These are phyloP conservation scores for Orgyia antiqua DNA, from an alignment of 2,888 invertebrate genomes.

Conservation along the genomic window DNA sequence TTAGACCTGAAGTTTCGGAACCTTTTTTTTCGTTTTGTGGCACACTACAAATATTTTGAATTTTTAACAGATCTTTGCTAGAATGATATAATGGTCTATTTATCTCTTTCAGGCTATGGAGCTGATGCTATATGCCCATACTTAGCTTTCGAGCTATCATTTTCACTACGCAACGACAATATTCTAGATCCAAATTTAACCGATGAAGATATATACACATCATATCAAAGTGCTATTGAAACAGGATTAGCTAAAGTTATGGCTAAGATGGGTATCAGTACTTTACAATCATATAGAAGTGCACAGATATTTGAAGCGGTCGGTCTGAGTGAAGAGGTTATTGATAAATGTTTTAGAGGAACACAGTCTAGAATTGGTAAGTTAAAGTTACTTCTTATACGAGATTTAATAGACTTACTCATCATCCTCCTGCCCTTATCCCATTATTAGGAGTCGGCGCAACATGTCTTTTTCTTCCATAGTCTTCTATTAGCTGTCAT, in stretches of 20 bases:
- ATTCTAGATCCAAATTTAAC: slow-evolving; percentile 86
- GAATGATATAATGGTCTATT: too few species aligned
- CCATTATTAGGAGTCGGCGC: too few species aligned
- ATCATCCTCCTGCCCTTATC: too few species aligned
- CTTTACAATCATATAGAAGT: slow-evolving; percentile 98
- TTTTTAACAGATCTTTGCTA: too few species aligned
- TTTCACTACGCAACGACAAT: slow-evolving; percentile 90
- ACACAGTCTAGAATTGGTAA: slow-evolving; percentile 82
- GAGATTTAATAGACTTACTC: too few species aligned
- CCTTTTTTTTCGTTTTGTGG: too few species aligned
- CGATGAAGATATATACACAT: slow-evolving; percentile 89
- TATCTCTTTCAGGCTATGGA: slow-evolving; percentile 82
- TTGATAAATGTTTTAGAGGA: slow-evolving; percentile 94
- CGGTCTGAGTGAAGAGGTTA: slow-evolving; percentile 93
- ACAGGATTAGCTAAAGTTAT: slow-evolving; percentile 86
- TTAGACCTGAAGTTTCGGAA: too few species aligned
- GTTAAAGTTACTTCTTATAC: slow-evolving; percentile 14
- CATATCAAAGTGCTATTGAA: slow-evolving; percentile 94
- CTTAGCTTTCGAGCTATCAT: slow-evolving; percentile 95
- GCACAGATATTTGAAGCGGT: slow-evolving; percentile 99
- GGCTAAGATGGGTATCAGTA: slow-evolving; percentile 99
- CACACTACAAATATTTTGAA: too few species aligned
- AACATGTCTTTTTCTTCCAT: too few species aligned
- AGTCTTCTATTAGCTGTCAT: too few species aligned
- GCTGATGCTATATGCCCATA: slow-evolving; percentile 99